Conservation (phyloP, 2,797 vertebrate species). For the Erethizon dorsatum region DNA sequence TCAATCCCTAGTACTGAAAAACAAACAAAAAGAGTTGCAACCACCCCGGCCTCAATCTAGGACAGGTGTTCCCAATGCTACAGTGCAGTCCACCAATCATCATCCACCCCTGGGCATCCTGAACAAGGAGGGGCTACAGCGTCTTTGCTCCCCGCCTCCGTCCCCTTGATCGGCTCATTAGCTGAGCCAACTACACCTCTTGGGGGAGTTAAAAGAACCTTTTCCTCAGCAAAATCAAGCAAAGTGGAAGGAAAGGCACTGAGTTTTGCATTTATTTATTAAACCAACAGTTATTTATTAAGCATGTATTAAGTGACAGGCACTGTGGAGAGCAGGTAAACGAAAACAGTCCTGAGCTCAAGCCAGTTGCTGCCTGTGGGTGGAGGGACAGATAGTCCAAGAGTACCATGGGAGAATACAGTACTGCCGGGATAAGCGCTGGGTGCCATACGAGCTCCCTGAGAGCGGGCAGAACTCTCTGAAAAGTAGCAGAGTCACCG, state of each 20-base stretch:
- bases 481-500: not conserved
- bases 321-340: not conserved
- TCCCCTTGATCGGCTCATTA: not conserved
- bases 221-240: slow-evolving; percentile 33
- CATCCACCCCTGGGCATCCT: not conserved
- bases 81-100: not conserved
- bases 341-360: not conserved
- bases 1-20: not conserved
- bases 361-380: fast-evolving
- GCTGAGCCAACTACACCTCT: not conserved
- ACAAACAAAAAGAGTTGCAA: slow-evolving; percentile 53
- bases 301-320: not conserved
- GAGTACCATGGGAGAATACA: not conserved
- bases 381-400: not conserved
- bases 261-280: not conserved
- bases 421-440: not conserved
- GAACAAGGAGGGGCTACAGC: not conserved
- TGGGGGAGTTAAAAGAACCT: not conserved
- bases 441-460: not conserved
- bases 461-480: not conserved
- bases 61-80: slow-evolving; percentile 47
- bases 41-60: slow-evolving; percentile 60
- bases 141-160: not conserved
- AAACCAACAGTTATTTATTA: not conserved
- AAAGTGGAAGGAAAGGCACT: not conserved